A percentile compares a stretch with the other conserved stretches of the same genome.
phyloP scores from a whole-genome alignment of 1,140 invertebrate species.

The Lithobius niger region DNA sequence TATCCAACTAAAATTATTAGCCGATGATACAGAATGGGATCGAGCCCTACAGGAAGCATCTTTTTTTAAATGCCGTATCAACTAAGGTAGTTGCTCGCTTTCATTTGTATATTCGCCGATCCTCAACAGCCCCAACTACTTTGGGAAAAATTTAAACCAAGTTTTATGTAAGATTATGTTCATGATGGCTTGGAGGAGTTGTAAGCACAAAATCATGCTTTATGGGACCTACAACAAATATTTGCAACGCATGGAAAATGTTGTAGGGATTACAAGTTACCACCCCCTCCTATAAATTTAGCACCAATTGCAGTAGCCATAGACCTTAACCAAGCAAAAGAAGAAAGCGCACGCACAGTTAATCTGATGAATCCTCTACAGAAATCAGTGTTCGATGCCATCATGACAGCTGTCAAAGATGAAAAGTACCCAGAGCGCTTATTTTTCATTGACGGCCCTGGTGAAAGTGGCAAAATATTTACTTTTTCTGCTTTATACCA shows the following conservation, averaged over 20 bases:
- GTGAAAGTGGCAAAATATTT: too few species aligned
- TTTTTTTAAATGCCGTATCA: not conserved
- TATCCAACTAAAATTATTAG: too few species aligned
- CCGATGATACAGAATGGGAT: too few species aligned
- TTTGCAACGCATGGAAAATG: not conserved
- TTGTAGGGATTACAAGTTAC: not conserved
- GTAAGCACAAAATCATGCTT: slow-evolving; percentile 1
- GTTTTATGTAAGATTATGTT: not conserved
- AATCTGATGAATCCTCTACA: not conserved
- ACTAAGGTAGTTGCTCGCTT: too few species aligned
- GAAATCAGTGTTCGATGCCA: too few species aligned
- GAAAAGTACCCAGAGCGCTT: not conserved
- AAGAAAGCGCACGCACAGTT: not conserved
- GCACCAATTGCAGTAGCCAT: too few species aligned
- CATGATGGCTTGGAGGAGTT: not conserved
- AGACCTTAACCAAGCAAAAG: not conserved
- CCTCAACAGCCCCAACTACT: not conserved
- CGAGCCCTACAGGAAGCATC: too few species aligned
- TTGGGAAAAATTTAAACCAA: not conserved
- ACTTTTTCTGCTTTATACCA: too few species aligned
- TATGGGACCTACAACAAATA: not conserved
- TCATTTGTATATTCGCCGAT: too few species aligned
- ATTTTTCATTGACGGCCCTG: too few species aligned
- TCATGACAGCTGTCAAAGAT: too few species aligned
- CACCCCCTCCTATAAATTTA: not conserved